Base-by-base conservation (phyloP, 2,113 vertebrate species). In the Amblyopsis rosae region DNA sequence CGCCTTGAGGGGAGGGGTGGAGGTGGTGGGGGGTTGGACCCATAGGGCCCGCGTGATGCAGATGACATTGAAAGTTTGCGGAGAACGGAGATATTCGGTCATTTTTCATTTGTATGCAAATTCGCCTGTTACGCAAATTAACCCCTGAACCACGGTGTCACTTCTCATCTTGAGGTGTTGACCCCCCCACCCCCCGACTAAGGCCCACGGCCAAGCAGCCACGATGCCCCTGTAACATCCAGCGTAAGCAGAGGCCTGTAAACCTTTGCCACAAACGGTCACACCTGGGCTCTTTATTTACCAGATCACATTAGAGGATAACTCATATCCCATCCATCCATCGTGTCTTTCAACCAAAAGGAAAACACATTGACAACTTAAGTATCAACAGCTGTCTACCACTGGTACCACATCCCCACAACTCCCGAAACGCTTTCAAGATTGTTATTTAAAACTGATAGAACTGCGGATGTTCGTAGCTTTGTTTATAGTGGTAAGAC, bases 81-180 rank as follows among this genome's bases (percentile, higher is more conserved):
- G 92, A 95, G 94, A 95, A 95, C 92, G 93, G 92, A 95, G 95
- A 95, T 94, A 96, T 96, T 94, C 95, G 93, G 94, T 96, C 95
- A 94, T 96, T 97, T 96, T 96, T 98, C 97, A 99, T 98, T 99
- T 99, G 96, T 98, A 99, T 99, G 98, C 95, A 98, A 98, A 98
- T 98, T 93, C 0, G 84, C 79, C 95, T 92, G 96, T 97, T 98
- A 94, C 96, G 96, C 95, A 98, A 98, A 98, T 98, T 98, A 98
- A 99, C 97, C 96, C 94, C 90, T 94, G 94, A 96, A 95, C 96
- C 95, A 88, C 82, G 41, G 93, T 93, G 95, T 97, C 98, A 97
- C 92, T 96, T 96, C 94, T 96, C 95, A 97, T 97, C 96, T 95
- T 8, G 78, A 93, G 89, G 85, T 91, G 92, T 94, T 67, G 70